A percentile compares a stretch with the other conserved stretches of the same genome.
These are phyloP conservation scores for Magallana nippona DNA, from an alignment of 2,888 invertebrate genomes.

Conservation along the genomic window DNA sequence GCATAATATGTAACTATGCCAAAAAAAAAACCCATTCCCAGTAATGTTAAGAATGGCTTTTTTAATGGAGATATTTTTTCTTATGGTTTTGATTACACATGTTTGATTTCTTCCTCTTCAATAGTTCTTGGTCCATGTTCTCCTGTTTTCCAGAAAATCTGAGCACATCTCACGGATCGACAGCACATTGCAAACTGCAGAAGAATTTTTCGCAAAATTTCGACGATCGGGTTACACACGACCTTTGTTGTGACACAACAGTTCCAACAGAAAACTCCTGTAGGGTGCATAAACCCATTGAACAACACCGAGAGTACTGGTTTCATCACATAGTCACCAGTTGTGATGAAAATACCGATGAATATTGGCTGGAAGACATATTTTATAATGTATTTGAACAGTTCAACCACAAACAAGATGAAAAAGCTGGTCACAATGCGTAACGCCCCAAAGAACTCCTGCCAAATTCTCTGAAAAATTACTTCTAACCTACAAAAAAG, in stretches of 20 bases:
- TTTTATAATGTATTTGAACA: conserved; percentile 57
- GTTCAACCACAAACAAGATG: conserved; percentile 62
- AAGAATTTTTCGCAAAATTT: conserved; percentile 57
- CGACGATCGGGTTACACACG: conserved; percentile 62
- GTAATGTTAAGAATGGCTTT: no score
- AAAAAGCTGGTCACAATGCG: conserved; percentile 61
- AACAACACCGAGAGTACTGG: conserved; percentile 62
- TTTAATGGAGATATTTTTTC: no score
- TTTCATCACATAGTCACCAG: conserved; percentile 64
- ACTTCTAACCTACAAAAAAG: conserved; percentile 60
- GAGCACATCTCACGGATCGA: conserved; percentile 57
- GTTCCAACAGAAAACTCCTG: conserved; percentile 65
- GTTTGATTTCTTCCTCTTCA: background rate
- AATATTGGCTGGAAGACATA: conserved; percentile 63
- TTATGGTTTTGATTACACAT: background rate
- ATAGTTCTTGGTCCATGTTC: conserved; percentile 5
- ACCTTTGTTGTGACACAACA: conserved; percentile 61
- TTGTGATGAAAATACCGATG: conserved; percentile 57
- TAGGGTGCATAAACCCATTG: conserved; percentile 64
- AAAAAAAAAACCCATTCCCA: no score
- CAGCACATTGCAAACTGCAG: conserved; percentile 61
- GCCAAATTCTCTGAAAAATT: conserved; percentile 59
- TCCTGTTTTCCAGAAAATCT: conserved; percentile 57
- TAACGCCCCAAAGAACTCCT: conserved; percentile 61
- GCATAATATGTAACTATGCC: no score